Evolutionary conservation across 1,140 invertebrate genomes (phyloP).

Genomic region (Drosophila erecta): DNA sequence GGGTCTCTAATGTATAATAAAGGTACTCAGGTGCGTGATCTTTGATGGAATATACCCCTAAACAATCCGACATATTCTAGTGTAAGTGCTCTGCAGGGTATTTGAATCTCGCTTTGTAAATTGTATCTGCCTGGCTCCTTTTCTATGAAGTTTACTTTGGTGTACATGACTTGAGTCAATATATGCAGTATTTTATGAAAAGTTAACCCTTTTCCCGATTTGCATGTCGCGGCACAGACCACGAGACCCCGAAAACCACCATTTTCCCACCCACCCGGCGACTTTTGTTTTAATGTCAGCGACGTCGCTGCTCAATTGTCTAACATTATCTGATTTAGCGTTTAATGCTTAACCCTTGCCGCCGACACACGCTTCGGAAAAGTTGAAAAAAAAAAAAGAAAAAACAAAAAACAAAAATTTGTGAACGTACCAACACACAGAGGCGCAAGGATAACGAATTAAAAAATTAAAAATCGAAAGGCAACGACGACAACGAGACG

Average conservation of each 20-base stretch:
- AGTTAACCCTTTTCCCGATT: constrained; percentile 72
- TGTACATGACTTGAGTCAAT: constrained; percentile 81
- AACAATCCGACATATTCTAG: too few relatives aligned
- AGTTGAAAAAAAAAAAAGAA: constrained; percentile 6
- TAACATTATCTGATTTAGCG: constrained; percentile 83
- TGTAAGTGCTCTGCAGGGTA: neutral
- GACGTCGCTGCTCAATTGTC: constrained; percentile 77
- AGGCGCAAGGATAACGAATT: constrained; percentile 83
- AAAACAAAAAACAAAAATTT: neutral
- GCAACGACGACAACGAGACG: constrained; percentile 65
- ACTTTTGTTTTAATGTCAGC: constrained; percentile 80
- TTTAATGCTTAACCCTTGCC: constrained; percentile 80
- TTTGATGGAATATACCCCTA: too few relatives aligned
- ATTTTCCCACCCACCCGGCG: constrained; percentile 19
- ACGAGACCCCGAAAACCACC: constrained; percentile 14
- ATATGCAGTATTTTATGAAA: constrained; percentile 76
- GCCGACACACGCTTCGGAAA: constrained; percentile 62
- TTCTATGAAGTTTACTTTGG: constrained; percentile 35
- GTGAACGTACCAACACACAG: constrained; percentile 2
- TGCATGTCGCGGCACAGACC: constrained; percentile 52
- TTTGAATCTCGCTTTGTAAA: neutral
- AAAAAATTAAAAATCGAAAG: constrained; percentile 84
- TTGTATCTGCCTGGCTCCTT: too few relatives aligned
- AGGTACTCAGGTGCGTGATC: too few relatives aligned
- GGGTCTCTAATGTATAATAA: too few relatives aligned